phyloP scores from a whole-genome alignment of 1,140 invertebrate genomes.

The Bicyclus anynana region DNA sequence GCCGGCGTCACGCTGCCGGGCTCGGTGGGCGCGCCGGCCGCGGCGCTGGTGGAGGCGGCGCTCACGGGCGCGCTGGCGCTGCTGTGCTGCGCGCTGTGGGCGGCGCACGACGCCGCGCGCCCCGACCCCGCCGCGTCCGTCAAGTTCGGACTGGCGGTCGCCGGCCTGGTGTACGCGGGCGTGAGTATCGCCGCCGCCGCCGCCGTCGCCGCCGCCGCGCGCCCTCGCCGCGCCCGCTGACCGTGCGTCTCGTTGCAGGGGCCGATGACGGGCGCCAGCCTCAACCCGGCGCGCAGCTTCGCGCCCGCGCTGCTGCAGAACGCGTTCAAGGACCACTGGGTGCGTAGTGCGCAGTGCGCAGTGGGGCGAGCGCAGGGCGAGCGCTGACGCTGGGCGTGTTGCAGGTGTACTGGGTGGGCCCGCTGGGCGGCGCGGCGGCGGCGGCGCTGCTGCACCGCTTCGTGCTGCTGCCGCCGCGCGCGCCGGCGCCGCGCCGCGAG shows the following conservation, averaged over 20 bases:
- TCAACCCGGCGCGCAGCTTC: conserved; percentile 92
- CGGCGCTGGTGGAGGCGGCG: conserved; percentile 40
- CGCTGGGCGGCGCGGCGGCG: conserved; percentile 48
- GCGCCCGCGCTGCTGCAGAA: conserved; percentile 88
- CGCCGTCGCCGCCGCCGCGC: conserved; percentile 53
- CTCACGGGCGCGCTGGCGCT: conserved; percentile 46
- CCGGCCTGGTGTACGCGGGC: conserved; percentile 55
- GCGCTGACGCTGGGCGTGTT: background rate
- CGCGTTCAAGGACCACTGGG: conserved; percentile 81
- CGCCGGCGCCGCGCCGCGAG: conserved; percentile 21
- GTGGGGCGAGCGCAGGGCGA: too few species aligned
- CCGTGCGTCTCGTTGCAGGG: too few species aligned
- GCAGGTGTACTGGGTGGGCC: conserved; percentile 75
- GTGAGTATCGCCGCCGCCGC: conserved; percentile 53
- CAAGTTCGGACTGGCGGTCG: conserved; percentile 55
- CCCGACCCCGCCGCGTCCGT: conserved; percentile 39
- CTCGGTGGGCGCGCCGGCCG: conserved; percentile 24
- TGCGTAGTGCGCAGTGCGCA: conserved; percentile 17
- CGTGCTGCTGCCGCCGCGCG: conserved; percentile 31
- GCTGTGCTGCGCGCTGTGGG: conserved; percentile 43
- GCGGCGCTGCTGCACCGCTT: conserved; percentile 45
- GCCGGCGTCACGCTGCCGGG: conserved; percentile 31
- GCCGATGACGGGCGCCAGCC: conserved; percentile 87
- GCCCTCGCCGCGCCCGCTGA: background rate
- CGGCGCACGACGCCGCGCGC: conserved; percentile 37